Percentiles rank a stretch among this genome's conserved stretches.
Evolutionary conservation across 2,113 vertebrate genomes (phyloP).

Genomic region (Corynorhinus townsendii): DNA sequence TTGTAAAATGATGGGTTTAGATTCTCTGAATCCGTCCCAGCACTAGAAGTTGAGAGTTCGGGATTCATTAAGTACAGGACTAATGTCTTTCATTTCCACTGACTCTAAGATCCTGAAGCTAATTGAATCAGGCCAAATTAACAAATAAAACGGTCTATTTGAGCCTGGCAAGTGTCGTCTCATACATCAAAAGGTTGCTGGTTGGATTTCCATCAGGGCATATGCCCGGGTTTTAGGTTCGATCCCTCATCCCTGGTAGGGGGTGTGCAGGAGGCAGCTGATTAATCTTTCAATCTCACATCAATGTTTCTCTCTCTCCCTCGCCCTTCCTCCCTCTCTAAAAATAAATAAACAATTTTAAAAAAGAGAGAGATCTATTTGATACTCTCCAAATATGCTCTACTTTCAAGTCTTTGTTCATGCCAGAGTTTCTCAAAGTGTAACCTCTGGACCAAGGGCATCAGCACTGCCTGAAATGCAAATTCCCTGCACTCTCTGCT

Average conservation of each 20-base stretch:
- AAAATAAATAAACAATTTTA: too few relatives aligned
- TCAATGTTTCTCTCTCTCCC: too few relatives aligned
- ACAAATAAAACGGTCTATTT: slow-evolving; percentile 4
- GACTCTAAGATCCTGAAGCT: slow-evolving; percentile 19
- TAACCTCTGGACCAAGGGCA: not conserved
- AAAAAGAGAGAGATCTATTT: not conserved
- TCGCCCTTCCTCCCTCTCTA: too few relatives aligned
- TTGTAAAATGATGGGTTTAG: not conserved
- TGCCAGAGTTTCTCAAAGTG: not conserved
- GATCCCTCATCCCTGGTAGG: too few relatives aligned
- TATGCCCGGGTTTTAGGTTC: too few relatives aligned
- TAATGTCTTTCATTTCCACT: slow-evolving; percentile 17
- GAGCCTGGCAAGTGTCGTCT: not conserved
- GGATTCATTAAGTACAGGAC: slow-evolving; percentile 48
- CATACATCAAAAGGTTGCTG: too few relatives aligned
- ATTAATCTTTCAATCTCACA: too few relatives aligned
- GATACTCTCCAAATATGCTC: not conserved
- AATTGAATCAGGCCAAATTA: not conserved
- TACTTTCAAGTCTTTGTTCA: not conserved
- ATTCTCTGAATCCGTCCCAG: not conserved
- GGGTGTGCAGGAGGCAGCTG: too few relatives aligned
- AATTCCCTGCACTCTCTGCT: not conserved
- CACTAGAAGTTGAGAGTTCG: not conserved
- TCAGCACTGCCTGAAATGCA: not conserved
- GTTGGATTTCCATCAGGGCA: too few relatives aligned